Percentiles rank a stretch among this genome's conserved stretches.
Evolutionary conservation across 1,140 invertebrate species (phyloP).

Genomic region (Drosophila pseudoananassae): DNA sequence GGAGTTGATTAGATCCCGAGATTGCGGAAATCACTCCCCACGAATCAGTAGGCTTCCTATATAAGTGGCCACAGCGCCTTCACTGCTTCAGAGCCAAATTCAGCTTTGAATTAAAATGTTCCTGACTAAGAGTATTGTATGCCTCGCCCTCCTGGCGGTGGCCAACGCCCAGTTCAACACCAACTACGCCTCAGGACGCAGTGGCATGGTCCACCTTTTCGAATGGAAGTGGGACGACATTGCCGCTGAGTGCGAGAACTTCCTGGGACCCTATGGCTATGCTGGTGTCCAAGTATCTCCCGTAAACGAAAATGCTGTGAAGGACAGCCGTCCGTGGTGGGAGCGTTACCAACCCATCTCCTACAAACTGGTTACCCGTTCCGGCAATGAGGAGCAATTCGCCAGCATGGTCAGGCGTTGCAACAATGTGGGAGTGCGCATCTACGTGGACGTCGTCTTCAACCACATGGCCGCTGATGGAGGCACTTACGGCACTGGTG

Average conservation of each 20-base stretch:
- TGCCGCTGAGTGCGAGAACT: slow-evolving; percentile 2
- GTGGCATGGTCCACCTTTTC: slow-evolving; percentile 2
- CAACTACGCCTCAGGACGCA: slow-evolving; percentile 2
- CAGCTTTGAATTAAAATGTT: background rate
- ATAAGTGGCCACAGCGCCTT: background rate
- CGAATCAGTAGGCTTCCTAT: background rate
- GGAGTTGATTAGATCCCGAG: background rate
- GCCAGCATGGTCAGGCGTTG: slow-evolving; percentile 2
- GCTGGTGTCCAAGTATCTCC: background rate
- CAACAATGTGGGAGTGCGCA: background rate
- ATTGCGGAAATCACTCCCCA: background rate
- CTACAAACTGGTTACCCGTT: background rate
- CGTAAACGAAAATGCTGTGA: background rate
- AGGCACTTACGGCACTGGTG: background rate
- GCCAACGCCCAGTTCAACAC: slow-evolving; percentile 3
- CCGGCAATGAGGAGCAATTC: slow-evolving; percentile 2
- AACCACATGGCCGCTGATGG: slow-evolving; percentile 4
- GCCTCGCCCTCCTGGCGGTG: slow-evolving; percentile 1
- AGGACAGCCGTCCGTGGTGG: slow-evolving; percentile 2
- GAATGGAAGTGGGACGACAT: slow-evolving; percentile 3
- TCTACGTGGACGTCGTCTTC: background rate
- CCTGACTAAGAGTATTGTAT: background rate
- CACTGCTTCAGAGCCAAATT: background rate
- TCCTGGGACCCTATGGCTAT: background rate
- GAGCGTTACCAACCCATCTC: slow-evolving; percentile 2